Percentiles rank a stretch among this genome's conserved stretches.
Conservation (phyloP, 2,113 vertebrate genomes). For the Atlantisia rogersi region DNA sequence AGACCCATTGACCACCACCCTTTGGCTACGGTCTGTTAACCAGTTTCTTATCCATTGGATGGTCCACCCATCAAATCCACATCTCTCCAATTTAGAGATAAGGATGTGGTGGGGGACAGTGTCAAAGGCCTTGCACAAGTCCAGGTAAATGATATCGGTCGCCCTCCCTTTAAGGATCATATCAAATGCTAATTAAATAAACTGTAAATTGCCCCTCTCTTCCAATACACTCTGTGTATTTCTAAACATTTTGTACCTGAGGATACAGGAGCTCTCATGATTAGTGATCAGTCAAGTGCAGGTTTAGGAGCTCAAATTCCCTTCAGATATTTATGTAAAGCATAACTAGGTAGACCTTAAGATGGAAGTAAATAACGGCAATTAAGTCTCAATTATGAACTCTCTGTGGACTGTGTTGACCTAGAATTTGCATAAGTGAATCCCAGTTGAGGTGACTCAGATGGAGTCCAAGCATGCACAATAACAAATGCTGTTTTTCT, state of each 20-base stretch:
- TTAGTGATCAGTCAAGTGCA: neutral
- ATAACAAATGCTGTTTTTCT: neutral
- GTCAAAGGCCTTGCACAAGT: too few species aligned
- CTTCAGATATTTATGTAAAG: neutral
- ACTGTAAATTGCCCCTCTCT: neutral
- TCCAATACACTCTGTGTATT: neutral
- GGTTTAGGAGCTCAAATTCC: neutral
- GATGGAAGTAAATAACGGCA: conserved; percentile 9
- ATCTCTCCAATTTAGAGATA: too few species aligned
- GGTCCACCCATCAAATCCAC: too few species aligned
- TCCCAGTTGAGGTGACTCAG: neutral
- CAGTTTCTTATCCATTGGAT: too few species aligned
- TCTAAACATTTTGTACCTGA: neutral
- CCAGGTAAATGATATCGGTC: too few species aligned
- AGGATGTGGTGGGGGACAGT: too few species aligned
- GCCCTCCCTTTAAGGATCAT: neutral
- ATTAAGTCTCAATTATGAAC: neutral
- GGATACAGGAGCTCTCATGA: neutral
- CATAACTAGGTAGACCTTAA: neutral
- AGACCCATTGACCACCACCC: too few species aligned
- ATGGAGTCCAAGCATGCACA: neutral
- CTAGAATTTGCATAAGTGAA: neutral
- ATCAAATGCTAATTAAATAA: neutral
- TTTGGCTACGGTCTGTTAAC: too few species aligned
- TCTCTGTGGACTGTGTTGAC: neutral